Evolutionary conservation across 1,140 invertebrate species (phyloP), one percentile per base, ranked within the genome.

Genomic region (Dendroctonus ponderosae): DNA sequence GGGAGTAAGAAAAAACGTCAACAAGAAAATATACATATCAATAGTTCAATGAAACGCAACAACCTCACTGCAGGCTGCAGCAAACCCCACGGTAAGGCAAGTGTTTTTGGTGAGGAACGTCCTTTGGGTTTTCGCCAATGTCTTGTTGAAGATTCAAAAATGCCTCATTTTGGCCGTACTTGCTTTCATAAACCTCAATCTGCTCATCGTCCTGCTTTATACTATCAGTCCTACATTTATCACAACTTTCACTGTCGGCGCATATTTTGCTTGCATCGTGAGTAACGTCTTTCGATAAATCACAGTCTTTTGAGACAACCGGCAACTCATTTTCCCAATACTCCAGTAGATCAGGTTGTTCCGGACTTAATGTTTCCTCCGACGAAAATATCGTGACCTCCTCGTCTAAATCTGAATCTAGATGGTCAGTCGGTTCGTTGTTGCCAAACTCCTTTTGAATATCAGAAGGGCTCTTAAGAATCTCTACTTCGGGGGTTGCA

Each of bases 81-180:
- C 77, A 79, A 26, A 78, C 73, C 5, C 76, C 75, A 41, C 75
- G 56, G 64, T 76, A 75, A 14, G 76, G 76, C 12, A 78, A 62
- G 38, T 73, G 70, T 61, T 69, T 72, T 4, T 71, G 67, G 42
- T 52, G 50, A 15, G 61, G 64, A 26, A 26, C 5, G 50, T 26
- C n/a, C 7, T 42, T 41, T 7, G 53, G 26, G 26, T 57, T 70
- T 14, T 65, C 69, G 40, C 62, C 50, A 26, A 66, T 42, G 54
- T 77, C 67, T 60, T 75, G 63, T 39, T 73, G 68, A 5, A 78
- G 52, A n/a, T 70, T 62, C 9, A 74, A 62, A 62, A 66, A 76
- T 37, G 77, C 75, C 60, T 75, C 74, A 62, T 75, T 76, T 53
- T 73, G 71, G 49, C 75, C 76, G 56, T 75, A 78, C 62, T 74